phyloP scores from a whole-genome alignment of 2,113 vertebrate species.

The Halichoerus grypus region DNA sequence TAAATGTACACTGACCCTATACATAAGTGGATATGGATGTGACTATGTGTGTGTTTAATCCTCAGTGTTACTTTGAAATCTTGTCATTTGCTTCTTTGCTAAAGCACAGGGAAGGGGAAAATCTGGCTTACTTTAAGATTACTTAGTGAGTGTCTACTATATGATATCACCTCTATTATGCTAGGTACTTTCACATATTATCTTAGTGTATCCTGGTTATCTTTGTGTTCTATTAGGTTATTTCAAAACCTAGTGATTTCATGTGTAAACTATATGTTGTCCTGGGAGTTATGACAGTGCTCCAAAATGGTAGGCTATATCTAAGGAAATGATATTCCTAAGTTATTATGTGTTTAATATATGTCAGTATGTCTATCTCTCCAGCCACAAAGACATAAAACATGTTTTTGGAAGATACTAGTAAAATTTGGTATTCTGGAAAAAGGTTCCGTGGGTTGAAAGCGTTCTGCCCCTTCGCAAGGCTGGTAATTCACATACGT shows the following conservation, averaged over 20 bases:
- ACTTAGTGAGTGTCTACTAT: not conserved
- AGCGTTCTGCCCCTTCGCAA: constrained; percentile 32
- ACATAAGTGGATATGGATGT: too few species aligned
- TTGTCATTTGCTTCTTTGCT: not conserved
- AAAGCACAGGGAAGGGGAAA: not conserved
- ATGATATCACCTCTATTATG: not conserved
- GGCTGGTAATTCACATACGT: constrained; percentile 54
- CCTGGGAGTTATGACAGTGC: not conserved
- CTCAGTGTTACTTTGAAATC: not conserved
- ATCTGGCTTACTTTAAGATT: not conserved
- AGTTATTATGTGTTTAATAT: not conserved
- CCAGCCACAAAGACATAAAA: constrained; percentile 14
- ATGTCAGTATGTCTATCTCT: not conserved
- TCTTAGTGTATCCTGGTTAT: not conserved
- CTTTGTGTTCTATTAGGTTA: not conserved
- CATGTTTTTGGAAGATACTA: constrained; percentile 5
- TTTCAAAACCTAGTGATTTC: constrained; percentile 34
- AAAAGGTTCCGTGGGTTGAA: constrained; percentile 38
- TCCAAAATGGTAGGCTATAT: not conserved
- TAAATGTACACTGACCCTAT: not conserved
- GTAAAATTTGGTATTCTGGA: constrained; percentile 65
- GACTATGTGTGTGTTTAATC: not conserved
- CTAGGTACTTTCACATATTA: not conserved
- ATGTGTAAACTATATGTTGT: not conserved
- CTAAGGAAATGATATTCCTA: not conserved